Evolutionary conservation across 1,140 invertebrate species (phyloP).

Genomic region (Diorhabda carinulata): DNA sequence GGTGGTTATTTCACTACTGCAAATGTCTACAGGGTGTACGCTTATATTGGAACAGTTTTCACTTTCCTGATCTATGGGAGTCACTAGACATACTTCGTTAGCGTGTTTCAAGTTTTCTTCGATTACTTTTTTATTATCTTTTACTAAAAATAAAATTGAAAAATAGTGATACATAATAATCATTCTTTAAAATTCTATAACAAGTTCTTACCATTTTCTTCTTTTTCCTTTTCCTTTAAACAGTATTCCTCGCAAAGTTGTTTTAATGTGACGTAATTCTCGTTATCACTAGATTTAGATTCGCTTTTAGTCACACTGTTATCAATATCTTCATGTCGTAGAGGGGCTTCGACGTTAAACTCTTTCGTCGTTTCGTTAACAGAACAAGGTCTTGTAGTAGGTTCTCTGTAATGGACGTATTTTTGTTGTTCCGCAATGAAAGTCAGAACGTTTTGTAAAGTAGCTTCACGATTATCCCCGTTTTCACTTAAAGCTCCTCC

Average conservation of each 20-base stretch:
- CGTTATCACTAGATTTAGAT: slow-evolving; percentile 32
- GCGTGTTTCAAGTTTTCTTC: slow-evolving; percentile 54
- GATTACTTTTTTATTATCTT: slow-evolving; percentile 15
- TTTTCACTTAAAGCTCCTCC: slow-evolving; percentile 51
- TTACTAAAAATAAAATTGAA: background rate
- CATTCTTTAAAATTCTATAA: too few species aligned
- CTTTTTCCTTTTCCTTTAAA: slow-evolving; percentile 33
- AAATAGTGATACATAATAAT: background rate
- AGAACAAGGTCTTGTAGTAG: slow-evolving; percentile 46
- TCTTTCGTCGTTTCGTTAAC: slow-evolving; percentile 42
- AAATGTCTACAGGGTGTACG: slow-evolving; percentile 45
- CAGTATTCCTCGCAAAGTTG: slow-evolving; percentile 39
- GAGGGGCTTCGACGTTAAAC: slow-evolving; percentile 44
- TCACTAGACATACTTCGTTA: slow-evolving; percentile 60
- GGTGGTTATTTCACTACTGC: slow-evolving; percentile 41
- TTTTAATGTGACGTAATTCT: slow-evolving; percentile 46
- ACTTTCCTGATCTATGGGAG: slow-evolving; percentile 49
- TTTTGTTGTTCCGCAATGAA: slow-evolving; percentile 75
- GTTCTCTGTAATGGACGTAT: slow-evolving; percentile 57
- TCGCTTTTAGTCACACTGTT: slow-evolving; percentile 27
- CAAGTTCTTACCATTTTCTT: slow-evolving; percentile 4
- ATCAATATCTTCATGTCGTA: slow-evolving; percentile 29
- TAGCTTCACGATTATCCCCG: slow-evolving; percentile 61
- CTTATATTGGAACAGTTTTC: slow-evolving; percentile 45
- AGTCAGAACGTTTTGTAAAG: slow-evolving; percentile 66